These are phyloP conservation scores for Apostichopus leukothele DNA, from an alignment of 53 echinoderm and acorn worm species.

Conservation along the genomic window DNA sequence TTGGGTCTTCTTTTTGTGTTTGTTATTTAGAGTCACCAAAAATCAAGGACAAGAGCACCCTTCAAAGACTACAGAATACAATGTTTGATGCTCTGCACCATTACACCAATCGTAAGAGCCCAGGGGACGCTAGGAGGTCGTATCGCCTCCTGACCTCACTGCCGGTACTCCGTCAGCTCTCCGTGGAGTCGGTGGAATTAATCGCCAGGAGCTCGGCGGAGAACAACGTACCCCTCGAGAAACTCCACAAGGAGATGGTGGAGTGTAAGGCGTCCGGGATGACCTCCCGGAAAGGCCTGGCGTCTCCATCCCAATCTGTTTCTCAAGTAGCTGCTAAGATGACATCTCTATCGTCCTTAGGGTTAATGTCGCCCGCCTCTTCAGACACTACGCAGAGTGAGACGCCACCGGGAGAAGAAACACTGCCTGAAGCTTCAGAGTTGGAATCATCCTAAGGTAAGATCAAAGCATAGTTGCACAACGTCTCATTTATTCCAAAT, in stretches of 20 bases:
- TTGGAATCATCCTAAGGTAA: background rate
- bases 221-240: slow-evolving; percentile 49
- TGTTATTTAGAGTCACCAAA: slow-evolving; percentile 23
- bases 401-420: background rate
- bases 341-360: background rate
- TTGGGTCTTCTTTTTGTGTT: background rate
- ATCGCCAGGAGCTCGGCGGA: slow-evolving; percentile 34
- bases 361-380: background rate
- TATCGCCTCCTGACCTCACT: slow-evolving; percentile 74
- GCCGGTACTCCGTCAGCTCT: slow-evolving; percentile 55
- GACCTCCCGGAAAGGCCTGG: background rate
- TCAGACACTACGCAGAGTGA: background rate
- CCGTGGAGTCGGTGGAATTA: slow-evolving; percentile 38
- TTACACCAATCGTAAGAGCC: slow-evolving; percentile 72
- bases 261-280: slow-evolving; percentile 35
- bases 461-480: no score
- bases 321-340: background rate
- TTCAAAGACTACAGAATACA: slow-evolving; percentile 62
- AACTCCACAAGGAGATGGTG: slow-evolving; percentile 55
- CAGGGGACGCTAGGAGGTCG: slow-evolving; percentile 64
- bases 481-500: no score
- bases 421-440: background rate
- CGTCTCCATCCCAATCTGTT: background rate
- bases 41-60: slow-evolving; percentile 46
- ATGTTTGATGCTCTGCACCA: slow-evolving; percentile 73